Conservation (phyloP, 2,113 vertebrate genomes). For the Mus musculus region DNA sequence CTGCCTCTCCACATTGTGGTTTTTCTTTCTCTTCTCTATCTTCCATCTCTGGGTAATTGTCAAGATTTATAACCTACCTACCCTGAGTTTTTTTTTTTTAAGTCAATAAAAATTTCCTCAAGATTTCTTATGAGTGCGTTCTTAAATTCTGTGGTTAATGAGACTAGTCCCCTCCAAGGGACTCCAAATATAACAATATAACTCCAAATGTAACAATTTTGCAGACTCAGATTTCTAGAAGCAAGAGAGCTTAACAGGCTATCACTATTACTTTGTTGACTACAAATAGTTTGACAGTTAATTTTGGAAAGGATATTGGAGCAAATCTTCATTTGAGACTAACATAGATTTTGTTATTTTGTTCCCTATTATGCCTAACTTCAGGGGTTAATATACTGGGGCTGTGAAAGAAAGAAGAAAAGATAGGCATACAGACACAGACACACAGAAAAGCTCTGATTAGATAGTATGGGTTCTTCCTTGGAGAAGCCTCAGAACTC, state of each 20-base stretch:
- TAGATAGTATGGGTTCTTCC: neutral
- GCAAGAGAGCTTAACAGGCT: neutral
- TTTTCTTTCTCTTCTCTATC: neutral
- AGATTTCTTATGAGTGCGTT: neutral
- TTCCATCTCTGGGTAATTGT: neutral
- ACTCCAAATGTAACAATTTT: neutral
- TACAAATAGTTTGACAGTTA: neutral
- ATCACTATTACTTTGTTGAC: neutral
- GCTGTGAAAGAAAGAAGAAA: neutral
- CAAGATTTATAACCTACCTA: neutral
- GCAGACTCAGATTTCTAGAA: neutral
- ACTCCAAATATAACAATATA: no score
- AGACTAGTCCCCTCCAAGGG: neutral
- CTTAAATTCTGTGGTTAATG: neutral
- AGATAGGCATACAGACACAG: neutral
- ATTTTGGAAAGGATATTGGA: neutral
- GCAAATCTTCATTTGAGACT: neutral
- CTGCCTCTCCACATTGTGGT: accelerated
- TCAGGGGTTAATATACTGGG: neutral
- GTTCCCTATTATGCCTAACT: neutral
- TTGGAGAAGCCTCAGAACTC: neutral
- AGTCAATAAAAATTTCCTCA: neutral
- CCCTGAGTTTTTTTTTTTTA: neutral
- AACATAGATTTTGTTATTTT: neutral
- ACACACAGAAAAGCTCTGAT: neutral